phyloP scores from a whole-genome alignment of 2,113 vertebrate species.

The Mastomys coucha region DNA sequence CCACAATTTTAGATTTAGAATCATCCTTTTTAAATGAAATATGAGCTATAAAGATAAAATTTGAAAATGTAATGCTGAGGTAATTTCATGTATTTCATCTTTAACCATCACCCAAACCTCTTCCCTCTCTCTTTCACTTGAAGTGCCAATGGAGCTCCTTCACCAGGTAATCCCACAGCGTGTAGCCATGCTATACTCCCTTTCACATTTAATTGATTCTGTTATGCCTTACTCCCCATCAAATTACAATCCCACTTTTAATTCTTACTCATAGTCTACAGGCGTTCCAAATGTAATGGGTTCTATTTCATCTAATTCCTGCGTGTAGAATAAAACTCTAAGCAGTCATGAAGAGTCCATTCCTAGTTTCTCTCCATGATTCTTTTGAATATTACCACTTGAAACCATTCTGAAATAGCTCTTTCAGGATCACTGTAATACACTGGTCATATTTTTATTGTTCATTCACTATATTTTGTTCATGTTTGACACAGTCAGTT shows the following conservation, averaged over 20 bases:
- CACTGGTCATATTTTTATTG: neutral
- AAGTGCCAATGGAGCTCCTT: neutral
- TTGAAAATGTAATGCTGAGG: constrained; percentile 50
- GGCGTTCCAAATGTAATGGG: neutral
- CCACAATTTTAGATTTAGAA: constrained; percentile 10
- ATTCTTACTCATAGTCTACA: neutral
- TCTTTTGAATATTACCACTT: neutral
- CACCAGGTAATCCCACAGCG: neutral
- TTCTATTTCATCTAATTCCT: neutral
- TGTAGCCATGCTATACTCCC: neutral
- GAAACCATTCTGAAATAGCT: neutral
- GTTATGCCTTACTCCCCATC: neutral
- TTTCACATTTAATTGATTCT: neutral
- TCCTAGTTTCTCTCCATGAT: neutral
- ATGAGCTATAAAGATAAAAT: constrained; percentile 41
- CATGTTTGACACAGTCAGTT: neutral
- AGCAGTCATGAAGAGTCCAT: neutral
- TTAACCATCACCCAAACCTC: neutral
- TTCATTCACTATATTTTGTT: neutral
- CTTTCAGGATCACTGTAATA: neutral
- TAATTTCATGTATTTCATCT: constrained; percentile 40
- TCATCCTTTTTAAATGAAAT: constrained; percentile 67
- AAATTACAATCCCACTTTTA: neutral
- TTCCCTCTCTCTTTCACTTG: neutral
- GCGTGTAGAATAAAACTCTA: neutral